Evolutionary conservation across 2,797 vertebrate genomes (phyloP).

Genomic region (Apogon hyalosoma): DNA sequence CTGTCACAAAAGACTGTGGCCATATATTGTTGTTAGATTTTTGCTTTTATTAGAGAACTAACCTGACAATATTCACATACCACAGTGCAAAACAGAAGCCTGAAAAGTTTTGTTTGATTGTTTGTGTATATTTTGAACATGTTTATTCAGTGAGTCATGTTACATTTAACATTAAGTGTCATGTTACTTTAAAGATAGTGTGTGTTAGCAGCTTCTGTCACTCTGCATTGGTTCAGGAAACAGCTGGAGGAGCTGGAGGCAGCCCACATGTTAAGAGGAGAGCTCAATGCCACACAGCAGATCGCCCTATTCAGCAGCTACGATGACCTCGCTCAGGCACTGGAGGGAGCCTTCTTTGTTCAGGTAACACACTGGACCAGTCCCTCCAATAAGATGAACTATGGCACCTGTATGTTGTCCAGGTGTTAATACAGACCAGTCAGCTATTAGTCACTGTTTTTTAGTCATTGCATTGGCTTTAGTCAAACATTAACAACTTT

Average conservation of each 20-base stretch:
- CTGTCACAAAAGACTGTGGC: not conserved
- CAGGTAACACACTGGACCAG: slow-evolving; percentile 81
- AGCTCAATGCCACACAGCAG: slow-evolving; percentile 83
- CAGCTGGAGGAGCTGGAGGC: slow-evolving; percentile 88
- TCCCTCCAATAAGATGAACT: not conserved
- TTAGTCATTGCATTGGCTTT: not conserved
- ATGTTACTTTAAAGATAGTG: not conserved
- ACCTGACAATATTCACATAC: slow-evolving; percentile 2
- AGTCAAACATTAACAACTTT: not conserved
- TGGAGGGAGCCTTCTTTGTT: slow-evolving; percentile 91
- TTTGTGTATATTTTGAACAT: not conserved
- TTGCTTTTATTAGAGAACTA: not conserved
- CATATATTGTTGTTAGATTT: not conserved
- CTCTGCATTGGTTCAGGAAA: slow-evolving; percentile 79
- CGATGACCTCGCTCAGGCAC: slow-evolving; percentile 85
- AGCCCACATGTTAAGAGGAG: slow-evolving; percentile 87
- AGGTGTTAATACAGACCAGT: no score
- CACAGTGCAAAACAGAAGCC: not conserved
- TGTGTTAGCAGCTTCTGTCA: slow-evolving; percentile 1
- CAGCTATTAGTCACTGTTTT: not conserved
- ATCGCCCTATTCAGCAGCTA: slow-evolving; percentile 85
- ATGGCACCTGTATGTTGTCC: not conserved
- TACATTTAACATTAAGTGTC: not conserved
- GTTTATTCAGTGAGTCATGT: not conserved
- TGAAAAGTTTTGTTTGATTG: not conserved